Evolutionary conservation across 2,113 vertebrate species (phyloP), one percentile per base, ranked within the genome.

Genomic region (Colinus virginianus): DNA sequence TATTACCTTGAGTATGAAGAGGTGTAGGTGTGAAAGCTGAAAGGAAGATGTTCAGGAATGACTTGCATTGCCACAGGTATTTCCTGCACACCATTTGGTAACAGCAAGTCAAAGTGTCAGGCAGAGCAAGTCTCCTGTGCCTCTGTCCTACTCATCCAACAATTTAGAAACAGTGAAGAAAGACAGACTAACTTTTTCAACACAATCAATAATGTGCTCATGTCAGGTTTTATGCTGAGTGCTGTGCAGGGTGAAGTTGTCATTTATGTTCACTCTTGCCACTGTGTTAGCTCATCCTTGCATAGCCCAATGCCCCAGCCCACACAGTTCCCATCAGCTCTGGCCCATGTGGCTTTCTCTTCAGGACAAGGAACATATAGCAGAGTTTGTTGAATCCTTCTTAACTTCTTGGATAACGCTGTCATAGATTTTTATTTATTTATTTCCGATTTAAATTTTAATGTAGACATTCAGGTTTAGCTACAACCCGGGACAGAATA

Each of bases 11-110:
- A 56, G 17, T 25, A 64, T 51, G 9, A 78, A 49, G 23, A 90
- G 68, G 30, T 69, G 18, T 45, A 77, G 10, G 32, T 80, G 34
- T 32, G 38, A 92, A 38, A 67, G 53, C 11, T 20, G 55, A 87
- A 51, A 22, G 26, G 36, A 78, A 63, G 42, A 61, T 76, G 28
- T 66, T 77, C 16, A 77, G 42, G 36, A 86, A 78, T 25, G 7
- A 22, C 18, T 21, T 1, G 0, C 22, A 30, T 58, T 69, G 30
- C 42, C 56, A 59, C 0, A 0, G 19, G 6, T 61, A 21, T 46
- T 28, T 62, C 40, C n/a, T 71, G 13, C 3, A 12, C 32, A 53
- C 9, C 18, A 14, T 46, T 79, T 77, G 18, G 32, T 66, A 59
- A 26, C 36, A 64, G 8, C 43, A 58, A 61, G 20, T 43, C 63